These are phyloP conservation scores for Microctonus aethiopoides DNA, from an alignment of 2,888 invertebrate species.

Conservation along the genomic window DNA sequence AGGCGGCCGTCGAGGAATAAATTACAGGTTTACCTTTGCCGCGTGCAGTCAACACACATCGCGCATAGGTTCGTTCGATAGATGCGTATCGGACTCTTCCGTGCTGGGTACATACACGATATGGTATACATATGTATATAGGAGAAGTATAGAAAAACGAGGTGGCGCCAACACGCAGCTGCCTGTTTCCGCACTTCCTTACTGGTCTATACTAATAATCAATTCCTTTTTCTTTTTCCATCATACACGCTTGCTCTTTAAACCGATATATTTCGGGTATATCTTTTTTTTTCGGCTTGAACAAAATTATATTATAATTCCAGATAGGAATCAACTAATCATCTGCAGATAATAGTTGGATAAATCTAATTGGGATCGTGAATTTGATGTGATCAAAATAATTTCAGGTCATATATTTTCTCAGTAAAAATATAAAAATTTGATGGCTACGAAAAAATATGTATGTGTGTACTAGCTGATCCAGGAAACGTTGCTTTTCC, in stretches of 20 bases:
- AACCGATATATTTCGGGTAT: too few species aligned
- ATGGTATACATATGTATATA: slow-evolving; percentile 11
- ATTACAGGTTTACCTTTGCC: slow-evolving; percentile 62
- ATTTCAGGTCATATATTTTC: neutral
- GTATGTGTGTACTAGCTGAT: too few species aligned
- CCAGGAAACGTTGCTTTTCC: too few species aligned
- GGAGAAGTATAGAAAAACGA: slow-evolving; percentile 20
- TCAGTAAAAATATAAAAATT: neutral
- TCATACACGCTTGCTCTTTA: too few species aligned
- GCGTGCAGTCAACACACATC: slow-evolving; percentile 58
- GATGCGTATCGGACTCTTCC: slow-evolving; percentile 56
- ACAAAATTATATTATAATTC: neutral
- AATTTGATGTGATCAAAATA: neutral
- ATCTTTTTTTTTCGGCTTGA: too few species aligned
- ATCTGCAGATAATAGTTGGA: neutral
- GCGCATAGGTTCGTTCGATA: slow-evolving; percentile 62
- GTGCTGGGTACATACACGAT: slow-evolving; percentile 24
- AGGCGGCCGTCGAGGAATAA: slow-evolving; percentile 61
- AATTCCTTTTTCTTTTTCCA: neutral
- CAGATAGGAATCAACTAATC: neutral
- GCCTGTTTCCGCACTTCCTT: slow-evolving; percentile 57
- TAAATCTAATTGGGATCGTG: neutral
- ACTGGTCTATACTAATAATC: slow-evolving; percentile 39
- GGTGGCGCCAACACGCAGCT: slow-evolving; percentile 44
- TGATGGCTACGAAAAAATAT: neutral